phyloP scores from a whole-genome alignment of 2,797 vertebrate species.

The Hirundo rustica region DNA sequence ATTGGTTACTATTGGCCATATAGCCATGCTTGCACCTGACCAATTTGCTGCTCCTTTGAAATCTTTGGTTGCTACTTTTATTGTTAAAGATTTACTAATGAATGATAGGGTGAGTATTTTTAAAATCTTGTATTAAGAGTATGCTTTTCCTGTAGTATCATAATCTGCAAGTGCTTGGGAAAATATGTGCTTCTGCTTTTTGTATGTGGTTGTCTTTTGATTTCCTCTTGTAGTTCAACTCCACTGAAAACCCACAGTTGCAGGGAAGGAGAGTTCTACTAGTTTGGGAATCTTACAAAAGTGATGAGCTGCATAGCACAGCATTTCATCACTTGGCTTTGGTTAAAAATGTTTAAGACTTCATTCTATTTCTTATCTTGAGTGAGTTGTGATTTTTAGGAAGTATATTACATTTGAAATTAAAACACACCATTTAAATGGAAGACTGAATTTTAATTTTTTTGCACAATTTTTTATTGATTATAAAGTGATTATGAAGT shows the following conservation, averaged over 20 bases:
- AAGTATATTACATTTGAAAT: neutral
- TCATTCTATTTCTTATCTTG: neutral
- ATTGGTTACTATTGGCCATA: conserved; percentile 92
- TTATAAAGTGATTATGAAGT: neutral
- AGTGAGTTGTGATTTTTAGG: neutral
- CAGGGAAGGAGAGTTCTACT: neutral
- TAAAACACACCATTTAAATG: neutral
- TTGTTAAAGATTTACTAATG: conserved; percentile 98
- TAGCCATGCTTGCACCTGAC: conserved; percentile 94
- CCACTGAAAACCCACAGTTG: neutral
- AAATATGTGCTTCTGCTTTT: neutral
- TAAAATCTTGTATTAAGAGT: neutral
- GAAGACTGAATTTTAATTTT: neutral
- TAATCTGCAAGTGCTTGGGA: neutral
- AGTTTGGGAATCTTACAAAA: neutral
- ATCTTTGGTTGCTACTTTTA: conserved; percentile 96
- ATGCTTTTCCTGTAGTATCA: neutral
- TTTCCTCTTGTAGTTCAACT: neutral
- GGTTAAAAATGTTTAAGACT: neutral
- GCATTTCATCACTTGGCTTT: neutral
- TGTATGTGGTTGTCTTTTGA: neutral
- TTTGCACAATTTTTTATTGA: neutral
- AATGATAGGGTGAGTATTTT: conserved; percentile 88
- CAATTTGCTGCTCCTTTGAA: conserved; percentile 95
- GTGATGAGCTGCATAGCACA: neutral